A percentile compares a stretch with the other conserved stretches of the same genome.
Evolutionary conservation across 1,140 invertebrate species (phyloP).

Genomic region (Leptinotarsa defecta): DNA sequence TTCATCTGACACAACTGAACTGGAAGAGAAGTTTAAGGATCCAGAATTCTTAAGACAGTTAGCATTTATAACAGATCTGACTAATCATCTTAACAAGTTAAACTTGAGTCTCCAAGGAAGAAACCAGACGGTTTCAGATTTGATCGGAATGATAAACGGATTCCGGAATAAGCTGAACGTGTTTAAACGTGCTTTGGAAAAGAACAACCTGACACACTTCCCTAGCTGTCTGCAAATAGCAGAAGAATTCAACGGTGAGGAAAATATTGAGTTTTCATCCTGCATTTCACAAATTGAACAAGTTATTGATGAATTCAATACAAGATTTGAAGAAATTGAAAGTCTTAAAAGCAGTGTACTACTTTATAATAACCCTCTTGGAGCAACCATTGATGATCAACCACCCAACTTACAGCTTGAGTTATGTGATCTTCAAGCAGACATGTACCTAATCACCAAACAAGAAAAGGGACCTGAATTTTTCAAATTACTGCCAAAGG

Average conservation of each 20-base stretch:
- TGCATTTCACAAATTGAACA: slow-evolving; percentile 20
- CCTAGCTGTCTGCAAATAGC: slow-evolving; percentile 22
- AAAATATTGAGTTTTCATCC: slow-evolving; percentile 20
- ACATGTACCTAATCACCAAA: slow-evolving; percentile 13
- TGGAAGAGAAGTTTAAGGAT: neutral
- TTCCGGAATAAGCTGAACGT: slow-evolving; percentile 22
- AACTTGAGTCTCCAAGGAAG: slow-evolving; percentile 25
- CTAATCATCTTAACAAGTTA: slow-evolving; percentile 19
- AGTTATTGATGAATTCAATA: slow-evolving; percentile 26
- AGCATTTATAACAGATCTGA: slow-evolving; percentile 20
- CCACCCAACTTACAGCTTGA: slow-evolving; percentile 25
- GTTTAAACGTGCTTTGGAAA: slow-evolving; percentile 21
- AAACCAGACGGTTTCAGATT: slow-evolving; percentile 18
- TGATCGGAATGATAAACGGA: slow-evolving; percentile 19
- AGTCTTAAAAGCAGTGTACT: slow-evolving; percentile 23
- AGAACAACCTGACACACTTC: slow-evolving; percentile 26
- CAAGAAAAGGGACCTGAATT: slow-evolving; percentile 14
- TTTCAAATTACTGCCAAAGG: slow-evolving; percentile 9
- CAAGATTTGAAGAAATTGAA: slow-evolving; percentile 26
- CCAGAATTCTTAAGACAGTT: slow-evolving; percentile 19
- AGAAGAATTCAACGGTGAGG: slow-evolving; percentile 1
- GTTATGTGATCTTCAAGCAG: slow-evolving; percentile 20
- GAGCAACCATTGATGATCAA: slow-evolving; percentile 26
- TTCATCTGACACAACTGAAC: slow-evolving; percentile 25
- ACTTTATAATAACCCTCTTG: slow-evolving; percentile 26